These are phyloP conservation scores for Leptatherina wallacei DNA, from an alignment of 2,797 vertebrate species.

Conservation along the genomic window DNA sequence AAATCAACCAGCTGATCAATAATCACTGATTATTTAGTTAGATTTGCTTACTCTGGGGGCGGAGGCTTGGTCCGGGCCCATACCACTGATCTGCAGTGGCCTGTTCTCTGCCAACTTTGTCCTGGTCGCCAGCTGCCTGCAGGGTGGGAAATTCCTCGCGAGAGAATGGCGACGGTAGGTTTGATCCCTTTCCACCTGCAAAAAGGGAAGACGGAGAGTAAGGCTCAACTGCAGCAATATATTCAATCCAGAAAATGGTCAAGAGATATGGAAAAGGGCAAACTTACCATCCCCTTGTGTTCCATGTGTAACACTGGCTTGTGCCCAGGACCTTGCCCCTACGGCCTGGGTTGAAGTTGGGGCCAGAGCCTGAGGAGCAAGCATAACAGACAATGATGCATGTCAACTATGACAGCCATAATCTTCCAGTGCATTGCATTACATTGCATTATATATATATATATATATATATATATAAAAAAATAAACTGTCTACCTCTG, in stretches of 20 bases:
- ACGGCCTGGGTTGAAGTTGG: conserved; percentile 87
- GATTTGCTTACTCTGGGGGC: conserved; percentile 91
- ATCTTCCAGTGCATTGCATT: background rate
- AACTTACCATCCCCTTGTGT: conserved; percentile 93
- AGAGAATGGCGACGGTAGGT: conserved; percentile 98
- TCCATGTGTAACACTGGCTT: conserved; percentile 95
- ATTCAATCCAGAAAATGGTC: background rate
- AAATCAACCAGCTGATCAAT: conserved; percentile 6
- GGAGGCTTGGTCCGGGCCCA: conserved; percentile 99
- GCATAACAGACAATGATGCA: conserved; percentile 10
- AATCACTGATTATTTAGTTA: conserved; percentile 10
- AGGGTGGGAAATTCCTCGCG: conserved; percentile 99
- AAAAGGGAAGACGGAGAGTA: background rate
- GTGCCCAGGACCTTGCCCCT: conserved; percentile 96
- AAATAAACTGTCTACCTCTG: conserved; percentile 82
- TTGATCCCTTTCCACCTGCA: conserved; percentile 96
- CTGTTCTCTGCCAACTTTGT: conserved; percentile 96
- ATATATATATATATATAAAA: no score
- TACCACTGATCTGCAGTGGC: conserved; percentile 95
- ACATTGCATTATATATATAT: no score
- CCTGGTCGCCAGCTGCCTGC: conserved; percentile 98
- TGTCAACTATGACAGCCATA: background rate
- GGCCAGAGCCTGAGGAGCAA: conserved; percentile 79
- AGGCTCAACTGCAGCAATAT: background rate
- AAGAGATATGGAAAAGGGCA: background rate